Base-by-base conservation (phyloP, 2,888 invertebrate genomes). In the Caenorhabditis wallacei region DNA sequence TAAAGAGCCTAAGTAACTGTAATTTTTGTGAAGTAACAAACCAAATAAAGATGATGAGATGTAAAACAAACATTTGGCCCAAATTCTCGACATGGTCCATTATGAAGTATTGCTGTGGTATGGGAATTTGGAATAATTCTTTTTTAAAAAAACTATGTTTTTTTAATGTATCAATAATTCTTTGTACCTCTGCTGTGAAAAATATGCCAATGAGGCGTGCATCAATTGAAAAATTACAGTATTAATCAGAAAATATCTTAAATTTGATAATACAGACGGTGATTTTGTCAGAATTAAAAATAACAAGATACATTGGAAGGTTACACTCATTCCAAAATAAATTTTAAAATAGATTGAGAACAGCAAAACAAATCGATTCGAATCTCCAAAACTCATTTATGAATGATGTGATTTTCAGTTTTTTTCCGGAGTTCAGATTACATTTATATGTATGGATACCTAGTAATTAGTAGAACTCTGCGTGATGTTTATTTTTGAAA, bases 21-120 rank as follows among this genome's bases (percentile, higher is more conserved):
- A n/a, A n/a, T n/a, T n/a, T n/a, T n/a, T n/a, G n/a, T n/a, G n/a
- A n/a, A n/a, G n/a, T n/a, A n/a, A 30, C 8, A 13, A 18, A 57
- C 74, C 20, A 74, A 40, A 48, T 63, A 74, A 24, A 78, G 61
- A 20, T 78, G 78, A 61, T 78, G 59, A 16, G 78, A 43, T 5
- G 69, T 18, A 30, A 78, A 78, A 22, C 70, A 78, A 22, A 69
- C 46, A 35, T 56, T 46, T 24, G 63, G 56, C 0, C 63, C 61
- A n/a, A 63, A 59, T 4, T 4, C 7, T 16, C 43, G 40, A 30
- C 78, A 78, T 4, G 78, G 78, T 30, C 78, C 78, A 0, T 20
- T 1, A 1, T 69, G 61, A n/a, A 78, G 63, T 43, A 78, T 69
- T 4, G 78, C 78, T 0, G 69, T 40, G 10, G 68, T 54, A 0